Evolutionary conservation across 2,113 vertebrate species (phyloP), one percentile per base, ranked within the genome.

Genomic region (Saimiri boliviensis): DNA sequence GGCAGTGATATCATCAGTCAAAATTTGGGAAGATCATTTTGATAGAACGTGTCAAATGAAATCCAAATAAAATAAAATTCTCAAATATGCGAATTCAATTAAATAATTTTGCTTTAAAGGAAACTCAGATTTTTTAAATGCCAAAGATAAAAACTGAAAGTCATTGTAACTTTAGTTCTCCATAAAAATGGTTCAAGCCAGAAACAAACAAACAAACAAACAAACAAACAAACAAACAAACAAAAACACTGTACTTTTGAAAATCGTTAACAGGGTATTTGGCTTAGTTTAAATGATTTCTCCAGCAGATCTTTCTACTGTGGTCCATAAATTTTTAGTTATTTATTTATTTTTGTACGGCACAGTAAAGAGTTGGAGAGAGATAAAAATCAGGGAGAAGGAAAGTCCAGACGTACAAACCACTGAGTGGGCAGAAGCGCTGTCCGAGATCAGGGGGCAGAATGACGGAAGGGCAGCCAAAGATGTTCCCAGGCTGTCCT

Each of bases 281-380:
- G 85, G 37, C 25, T 76, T 56, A 63, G 60, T 92, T 58, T 86
- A 73, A 93, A 85, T 88, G 9, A 84, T 70, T 63, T 96, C 71
- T 30, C 35, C 68, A 56, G 20, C 3, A 89, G 32, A 66, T 90
- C 80, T 63, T 81, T 17, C 42, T 45, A 52, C 7, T 56, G 19
- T 45, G 49, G 47, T 95, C 85, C 25, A 42, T 77, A 21, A n/a
- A 58, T 79, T 83, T 45, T 56, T 6, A 40, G 12, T 79, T 74
- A 92, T 58, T 66, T 58, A 37, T 77, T 79, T 3, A 37, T 86
- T 37, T 81, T 71, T 68, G 23, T 40, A 86, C 58, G 35, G 17
- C 19, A 56, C 25, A 63, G 8, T 5, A 56, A 42, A 90, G 4
- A 9, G 2, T 71, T 90, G 70, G 86, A 35, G 73, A 88, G 77